Evolutionary conservation across 2,888 invertebrate species (phyloP).

Genomic region (Cosmia trapezina): DNA sequence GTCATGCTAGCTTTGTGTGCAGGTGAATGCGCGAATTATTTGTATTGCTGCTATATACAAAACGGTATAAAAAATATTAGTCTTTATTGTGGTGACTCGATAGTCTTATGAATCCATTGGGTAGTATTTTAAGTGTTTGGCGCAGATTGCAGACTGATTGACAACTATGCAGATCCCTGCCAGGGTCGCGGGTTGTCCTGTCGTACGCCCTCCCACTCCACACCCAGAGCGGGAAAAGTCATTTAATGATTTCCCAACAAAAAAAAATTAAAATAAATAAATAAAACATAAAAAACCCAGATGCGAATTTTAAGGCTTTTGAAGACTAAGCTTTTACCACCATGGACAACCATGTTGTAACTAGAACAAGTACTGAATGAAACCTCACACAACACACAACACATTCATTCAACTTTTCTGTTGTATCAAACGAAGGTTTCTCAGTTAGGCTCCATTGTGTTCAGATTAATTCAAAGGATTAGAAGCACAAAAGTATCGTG

Average conservation of each 20-base stretch:
- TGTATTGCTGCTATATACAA: slow-evolving; percentile 8
- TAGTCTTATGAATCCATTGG: neutral
- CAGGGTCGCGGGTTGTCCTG: no score
- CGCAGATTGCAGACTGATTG: neutral
- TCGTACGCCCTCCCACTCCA: no score
- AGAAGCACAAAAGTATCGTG: neutral
- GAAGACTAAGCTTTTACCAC: no score
- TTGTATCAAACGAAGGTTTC: neutral
- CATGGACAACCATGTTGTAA: no score
- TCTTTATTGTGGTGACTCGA: neutral
- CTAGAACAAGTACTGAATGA: neutral
- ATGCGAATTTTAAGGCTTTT: no score
- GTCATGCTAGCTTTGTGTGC: slow-evolving; percentile 42
- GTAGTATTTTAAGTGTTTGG: neutral
- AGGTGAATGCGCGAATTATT: slow-evolving; percentile 49
- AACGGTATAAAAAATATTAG: slow-evolving; percentile 11
- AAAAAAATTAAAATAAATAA: no score
- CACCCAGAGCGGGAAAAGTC: no score
- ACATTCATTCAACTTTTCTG: neutral
- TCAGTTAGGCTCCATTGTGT: neutral
- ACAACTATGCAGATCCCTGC: no score
- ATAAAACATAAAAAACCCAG: no score
- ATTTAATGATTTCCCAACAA: no score
- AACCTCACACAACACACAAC: no score
- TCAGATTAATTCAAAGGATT: neutral